Evolutionary conservation across 2,888 invertebrate species (phyloP).

Genomic region (Pseudococcus jackbeardsleyi): DNA sequence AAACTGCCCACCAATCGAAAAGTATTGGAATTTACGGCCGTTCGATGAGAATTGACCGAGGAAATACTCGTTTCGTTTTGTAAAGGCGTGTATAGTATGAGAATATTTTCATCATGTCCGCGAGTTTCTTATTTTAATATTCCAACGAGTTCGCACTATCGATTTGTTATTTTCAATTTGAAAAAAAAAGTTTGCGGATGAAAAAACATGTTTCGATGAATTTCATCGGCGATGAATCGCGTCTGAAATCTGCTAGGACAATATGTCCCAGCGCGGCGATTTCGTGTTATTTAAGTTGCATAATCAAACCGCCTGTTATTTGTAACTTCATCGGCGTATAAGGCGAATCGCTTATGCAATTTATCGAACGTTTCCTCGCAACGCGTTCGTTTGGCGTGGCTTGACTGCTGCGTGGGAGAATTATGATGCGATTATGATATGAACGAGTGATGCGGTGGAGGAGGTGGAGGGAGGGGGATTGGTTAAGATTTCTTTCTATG

Average conservation of each 20-base stretch:
- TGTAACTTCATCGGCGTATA: too few species aligned
- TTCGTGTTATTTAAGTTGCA: slow-evolving; percentile 43
- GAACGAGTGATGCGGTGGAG: not conserved
- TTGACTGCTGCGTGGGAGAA: not conserved
- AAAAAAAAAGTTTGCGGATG: not conserved
- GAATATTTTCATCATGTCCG: not conserved
- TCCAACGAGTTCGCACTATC: not conserved
- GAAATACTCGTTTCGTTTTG: too few species aligned
- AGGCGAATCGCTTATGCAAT: slow-evolving; percentile 32
- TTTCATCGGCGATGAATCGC: not conserved
- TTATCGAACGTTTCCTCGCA: not conserved
- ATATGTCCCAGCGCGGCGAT: not conserved
- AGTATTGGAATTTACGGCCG: not conserved
- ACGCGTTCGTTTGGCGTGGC: not conserved
- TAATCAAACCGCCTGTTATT: slow-evolving; percentile 15
- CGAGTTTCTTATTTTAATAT: not conserved
- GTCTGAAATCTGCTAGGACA: not conserved
- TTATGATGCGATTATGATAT: too few species aligned
- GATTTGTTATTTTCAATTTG: not conserved
- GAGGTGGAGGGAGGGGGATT: not conserved
- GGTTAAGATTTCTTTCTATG: too few species aligned
- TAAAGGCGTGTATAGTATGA: too few species aligned
- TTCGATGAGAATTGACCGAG: too few species aligned
- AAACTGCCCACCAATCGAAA: not conserved
- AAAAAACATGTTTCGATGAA: not conserved